Conservation (phyloP, 2,113 vertebrate species). For the Jacana jacana region DNA sequence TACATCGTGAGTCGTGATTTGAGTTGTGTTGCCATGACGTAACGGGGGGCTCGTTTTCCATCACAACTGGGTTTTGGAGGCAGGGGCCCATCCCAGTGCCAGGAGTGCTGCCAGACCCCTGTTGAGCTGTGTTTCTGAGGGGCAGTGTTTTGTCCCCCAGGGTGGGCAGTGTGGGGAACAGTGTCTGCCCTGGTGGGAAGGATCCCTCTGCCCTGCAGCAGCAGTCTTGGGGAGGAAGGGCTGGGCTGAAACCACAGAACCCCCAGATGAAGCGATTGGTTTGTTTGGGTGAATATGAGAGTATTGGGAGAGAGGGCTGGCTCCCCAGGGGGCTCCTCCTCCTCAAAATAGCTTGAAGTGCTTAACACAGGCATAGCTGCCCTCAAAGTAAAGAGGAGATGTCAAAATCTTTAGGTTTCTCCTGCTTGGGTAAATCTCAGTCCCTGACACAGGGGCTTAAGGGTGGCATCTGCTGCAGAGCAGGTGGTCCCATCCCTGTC, state of each 20-base stretch:
- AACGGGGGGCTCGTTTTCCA: slow-evolving; percentile 9
- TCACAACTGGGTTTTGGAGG: not conserved
- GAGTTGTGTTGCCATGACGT: slow-evolving; percentile 32
- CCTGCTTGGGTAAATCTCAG: not conserved
- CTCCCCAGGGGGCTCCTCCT: fast-evolving
- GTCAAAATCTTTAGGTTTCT: not conserved
- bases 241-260: not conserved
- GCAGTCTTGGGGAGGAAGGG: not conserved
- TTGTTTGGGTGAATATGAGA: not conserved
- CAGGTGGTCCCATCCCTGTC: not conserved
- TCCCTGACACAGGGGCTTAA: not conserved
- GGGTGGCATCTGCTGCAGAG: not conserved
- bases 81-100: fast-evolving
- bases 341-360: not conserved
- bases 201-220: not conserved
- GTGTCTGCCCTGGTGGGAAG: not conserved
- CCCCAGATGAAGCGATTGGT: not conserved
- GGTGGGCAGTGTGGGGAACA: not conserved
- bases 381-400: not conserved
- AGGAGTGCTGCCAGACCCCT: fast-evolving
- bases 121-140: not conserved
- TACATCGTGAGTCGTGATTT: not conserved
- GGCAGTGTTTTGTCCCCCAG: fast-evolving
- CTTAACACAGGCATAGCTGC: not conserved
- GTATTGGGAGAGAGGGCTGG: not conserved